phyloP scores from a whole-genome alignment of 2,888 invertebrate species.

The Coremacera marginata region DNA sequence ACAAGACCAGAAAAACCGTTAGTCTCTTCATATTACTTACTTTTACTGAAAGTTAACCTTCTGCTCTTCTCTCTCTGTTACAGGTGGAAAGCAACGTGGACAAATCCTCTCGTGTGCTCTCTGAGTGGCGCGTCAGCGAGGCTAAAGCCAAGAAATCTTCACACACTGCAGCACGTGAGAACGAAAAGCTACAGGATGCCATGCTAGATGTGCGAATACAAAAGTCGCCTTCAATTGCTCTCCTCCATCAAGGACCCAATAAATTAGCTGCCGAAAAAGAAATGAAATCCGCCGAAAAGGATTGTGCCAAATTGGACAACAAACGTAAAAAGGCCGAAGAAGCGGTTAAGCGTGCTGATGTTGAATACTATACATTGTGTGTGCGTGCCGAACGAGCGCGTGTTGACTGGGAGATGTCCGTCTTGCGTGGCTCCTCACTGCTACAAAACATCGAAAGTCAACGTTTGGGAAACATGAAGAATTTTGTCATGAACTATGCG shows the following conservation, averaged over 20 bases:
- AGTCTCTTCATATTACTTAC: slow-evolving; percentile 49
- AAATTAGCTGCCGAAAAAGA: slow-evolving; percentile 68
- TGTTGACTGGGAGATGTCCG: slow-evolving; percentile 92
- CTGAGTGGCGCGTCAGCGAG: slow-evolving; percentile 89
- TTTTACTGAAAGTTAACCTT: no score
- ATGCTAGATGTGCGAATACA: slow-evolving; percentile 73
- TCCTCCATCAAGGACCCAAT: slow-evolving; percentile 65
- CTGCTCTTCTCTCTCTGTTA: slow-evolving; percentile 46
- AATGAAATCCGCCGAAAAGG: slow-evolving; percentile 73
- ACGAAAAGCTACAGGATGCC: slow-evolving; percentile 91
- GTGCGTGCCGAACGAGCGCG: slow-evolving; percentile 90
- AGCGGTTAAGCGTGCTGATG: slow-evolving; percentile 90
- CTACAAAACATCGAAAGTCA: slow-evolving; percentile 93
- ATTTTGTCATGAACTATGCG: slow-evolving; percentile 76
- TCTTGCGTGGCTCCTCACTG: slow-evolving; percentile 86
- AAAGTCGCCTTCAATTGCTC: slow-evolving; percentile 68
- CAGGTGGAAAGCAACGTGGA: slow-evolving; percentile 85
- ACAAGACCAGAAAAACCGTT: slow-evolving; percentile 79
- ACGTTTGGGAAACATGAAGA: slow-evolving; percentile 84
- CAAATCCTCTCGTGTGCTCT: slow-evolving; percentile 83
- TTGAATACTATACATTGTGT: slow-evolving; percentile 92
- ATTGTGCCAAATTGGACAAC: slow-evolving; percentile 83
- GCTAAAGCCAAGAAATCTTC: slow-evolving; percentile 91
- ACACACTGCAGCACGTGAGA: slow-evolving; percentile 87
- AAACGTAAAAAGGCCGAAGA: slow-evolving; percentile 92